These are phyloP conservation scores for Heliothis peltigera DNA, from an alignment of 2,888 invertebrate genomes.

Conservation along the genomic window DNA sequence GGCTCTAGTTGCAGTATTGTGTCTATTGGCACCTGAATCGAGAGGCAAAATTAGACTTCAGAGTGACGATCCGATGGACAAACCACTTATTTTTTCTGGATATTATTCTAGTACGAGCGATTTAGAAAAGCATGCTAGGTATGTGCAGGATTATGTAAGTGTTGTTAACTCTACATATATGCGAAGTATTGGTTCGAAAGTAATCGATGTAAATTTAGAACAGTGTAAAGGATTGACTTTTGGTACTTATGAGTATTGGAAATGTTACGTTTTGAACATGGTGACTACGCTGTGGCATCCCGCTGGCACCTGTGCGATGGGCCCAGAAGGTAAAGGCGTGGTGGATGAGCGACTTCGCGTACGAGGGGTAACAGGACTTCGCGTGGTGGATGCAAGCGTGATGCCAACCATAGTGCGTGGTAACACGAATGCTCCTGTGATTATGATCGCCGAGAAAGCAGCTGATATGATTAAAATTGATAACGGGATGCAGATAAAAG, in stretches of 20 bases:
- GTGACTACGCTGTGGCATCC: slow-evolving; percentile 45
- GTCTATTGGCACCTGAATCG: slow-evolving; percentile 78
- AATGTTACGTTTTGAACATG: slow-evolving; percentile 49
- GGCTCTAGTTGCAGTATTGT: slow-evolving; percentile 70
- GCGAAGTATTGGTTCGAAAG: slow-evolving; percentile 61
- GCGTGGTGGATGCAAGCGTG: slow-evolving; percentile 91
- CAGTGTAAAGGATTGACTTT: slow-evolving; percentile 37
- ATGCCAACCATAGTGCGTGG: slow-evolving; percentile 90
- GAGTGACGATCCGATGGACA: slow-evolving; percentile 85
- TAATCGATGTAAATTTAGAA: slow-evolving; percentile 60
- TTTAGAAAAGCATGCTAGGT: slow-evolving; percentile 76
- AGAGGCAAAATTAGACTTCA: slow-evolving; percentile 87
- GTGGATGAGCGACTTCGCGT: slow-evolving; percentile 70
- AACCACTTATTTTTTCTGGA: slow-evolving; percentile 90
- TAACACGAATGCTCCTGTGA: slow-evolving; percentile 89
- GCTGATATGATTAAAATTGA: slow-evolving; percentile 70
- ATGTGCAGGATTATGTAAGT: slow-evolving; percentile 70
- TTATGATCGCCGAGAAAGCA: slow-evolving; percentile 91
- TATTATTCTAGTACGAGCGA: slow-evolving; percentile 88
- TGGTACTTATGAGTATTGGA: slow-evolving; percentile 34
- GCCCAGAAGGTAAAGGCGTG: slow-evolving; percentile 75
- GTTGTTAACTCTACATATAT: slow-evolving; percentile 82
- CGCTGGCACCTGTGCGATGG: slow-evolving; percentile 60
- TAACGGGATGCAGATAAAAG: slow-evolving; percentile 10
- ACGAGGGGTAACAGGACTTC: slow-evolving; percentile 86